phyloP scores from a whole-genome alignment of 2,113 vertebrate species.

The Bostrychus sinensis region DNA sequence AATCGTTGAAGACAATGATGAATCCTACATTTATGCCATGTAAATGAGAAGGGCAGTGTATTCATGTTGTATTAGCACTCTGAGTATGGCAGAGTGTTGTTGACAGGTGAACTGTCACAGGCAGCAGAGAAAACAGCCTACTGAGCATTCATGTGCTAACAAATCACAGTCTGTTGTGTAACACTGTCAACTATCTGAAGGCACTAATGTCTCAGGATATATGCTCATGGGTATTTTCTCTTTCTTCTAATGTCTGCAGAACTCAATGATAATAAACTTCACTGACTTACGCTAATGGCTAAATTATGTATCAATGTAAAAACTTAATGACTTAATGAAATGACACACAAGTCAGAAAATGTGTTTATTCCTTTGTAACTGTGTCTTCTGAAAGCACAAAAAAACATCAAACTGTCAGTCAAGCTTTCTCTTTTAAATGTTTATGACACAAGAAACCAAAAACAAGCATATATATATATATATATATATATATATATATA shows the following conservation, averaged over 20 bases:
- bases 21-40: not conserved
- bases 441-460: too few species aligned
- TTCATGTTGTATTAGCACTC: constrained; percentile 31
- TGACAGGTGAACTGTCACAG: constrained; percentile 49
- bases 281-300: too few species aligned
- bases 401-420: too few species aligned
- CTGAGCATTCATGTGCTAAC: constrained; percentile 35
- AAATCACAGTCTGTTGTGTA: constrained; percentile 51
- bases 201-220: constrained; percentile 9
- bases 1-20: not conserved
- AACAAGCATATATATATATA: too few species aligned
- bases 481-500: too few species aligned
- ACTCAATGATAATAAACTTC: not conserved
- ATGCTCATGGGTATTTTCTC: not conserved
- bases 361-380: too few species aligned
- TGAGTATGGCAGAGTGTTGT: constrained; percentile 6
- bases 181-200: constrained; percentile 32
- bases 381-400: too few species aligned
- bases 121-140: constrained; percentile 39
- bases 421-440: too few species aligned
- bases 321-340: too few species aligned
- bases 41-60: not conserved
- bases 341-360: too few species aligned
- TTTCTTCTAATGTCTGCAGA: not conserved
- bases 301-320: too few species aligned